phyloP scores from a whole-genome alignment of 2,888 invertebrate species.

The Lycaena phlaeas region DNA sequence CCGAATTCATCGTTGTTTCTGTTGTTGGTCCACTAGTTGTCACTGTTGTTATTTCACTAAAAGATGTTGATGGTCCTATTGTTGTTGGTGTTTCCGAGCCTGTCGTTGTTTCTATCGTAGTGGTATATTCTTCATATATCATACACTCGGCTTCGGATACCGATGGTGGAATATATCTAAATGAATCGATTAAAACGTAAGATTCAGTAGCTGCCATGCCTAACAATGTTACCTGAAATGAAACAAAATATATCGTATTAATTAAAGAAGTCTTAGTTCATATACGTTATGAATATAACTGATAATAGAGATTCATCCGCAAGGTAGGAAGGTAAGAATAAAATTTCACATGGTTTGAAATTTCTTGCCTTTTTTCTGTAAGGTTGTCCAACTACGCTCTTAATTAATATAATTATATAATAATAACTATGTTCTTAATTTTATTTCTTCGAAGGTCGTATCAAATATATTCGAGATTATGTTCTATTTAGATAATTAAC shows the following conservation, averaged over 20 bases:
- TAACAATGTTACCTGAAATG: constrained; percentile 37
- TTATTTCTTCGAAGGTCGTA: too few relatives aligned
- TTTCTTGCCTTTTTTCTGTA: too few relatives aligned
- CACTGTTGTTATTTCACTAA: background rate
- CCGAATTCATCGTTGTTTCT: constrained; percentile 9
- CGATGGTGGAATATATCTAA: constrained; percentile 33
- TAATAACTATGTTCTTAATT: too few relatives aligned
- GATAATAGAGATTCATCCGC: too few relatives aligned
- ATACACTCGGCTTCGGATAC: constrained; percentile 27
- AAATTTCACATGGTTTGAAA: too few relatives aligned
- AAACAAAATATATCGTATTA: background rate
- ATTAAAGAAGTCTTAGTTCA: background rate
- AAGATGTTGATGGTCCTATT: background rate
- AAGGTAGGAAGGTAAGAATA: too few relatives aligned
- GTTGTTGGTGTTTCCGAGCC: background rate
- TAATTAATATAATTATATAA: too few relatives aligned
- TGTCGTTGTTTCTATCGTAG: constrained; percentile 3
- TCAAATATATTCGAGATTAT: too few relatives aligned
- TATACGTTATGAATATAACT: too few relatives aligned
- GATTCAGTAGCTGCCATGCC: constrained; percentile 26
- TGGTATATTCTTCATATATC: constrained; percentile 24
- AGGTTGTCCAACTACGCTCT: too few relatives aligned
- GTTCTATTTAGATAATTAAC: too few relatives aligned
- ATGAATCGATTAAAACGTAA: constrained; percentile 35
- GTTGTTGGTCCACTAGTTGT: constrained; percentile 6